These are phyloP conservation scores for Drymonia ruficornis DNA, from an alignment of 2,888 invertebrate genomes.

Conservation along the genomic window DNA sequence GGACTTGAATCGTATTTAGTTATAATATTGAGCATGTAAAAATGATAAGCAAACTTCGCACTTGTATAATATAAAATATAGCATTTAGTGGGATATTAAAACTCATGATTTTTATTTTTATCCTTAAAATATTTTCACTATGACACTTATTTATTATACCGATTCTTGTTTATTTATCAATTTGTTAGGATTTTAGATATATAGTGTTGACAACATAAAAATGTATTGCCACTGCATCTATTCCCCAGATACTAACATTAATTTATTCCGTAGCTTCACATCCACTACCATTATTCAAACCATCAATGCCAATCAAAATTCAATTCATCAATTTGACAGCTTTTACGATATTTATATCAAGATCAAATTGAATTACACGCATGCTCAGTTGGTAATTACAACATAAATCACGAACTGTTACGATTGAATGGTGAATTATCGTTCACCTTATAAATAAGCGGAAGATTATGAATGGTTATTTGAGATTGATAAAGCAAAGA, in stretches of 20 bases:
- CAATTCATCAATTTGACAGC: constrained; percentile 16
- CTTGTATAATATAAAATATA: constrained; percentile 45
- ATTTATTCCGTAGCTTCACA: neutral
- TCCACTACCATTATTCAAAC: neutral
- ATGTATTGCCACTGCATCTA: neutral
- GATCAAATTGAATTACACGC: constrained; percentile 26
- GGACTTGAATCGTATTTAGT: constrained; percentile 32
- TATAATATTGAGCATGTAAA: constrained; percentile 43
- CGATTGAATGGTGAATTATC: constrained; percentile 22
- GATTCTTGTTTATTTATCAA: too few relatives aligned
- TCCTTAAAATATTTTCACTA: neutral
- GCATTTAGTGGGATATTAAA: constrained; percentile 46
- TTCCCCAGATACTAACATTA: neutral
- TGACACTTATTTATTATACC: too few relatives aligned
- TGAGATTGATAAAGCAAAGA: constrained; percentile 24
- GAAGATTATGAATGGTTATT: neutral
- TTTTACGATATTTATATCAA: constrained; percentile 19
- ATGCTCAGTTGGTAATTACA: constrained; percentile 21
- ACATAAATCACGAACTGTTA: constrained; percentile 29
- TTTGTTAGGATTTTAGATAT: too few relatives aligned
- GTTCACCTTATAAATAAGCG: constrained; percentile 27
- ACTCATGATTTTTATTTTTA: constrained; percentile 24
- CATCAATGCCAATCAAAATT: constrained; percentile 6
- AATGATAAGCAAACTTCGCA: constrained; percentile 48
- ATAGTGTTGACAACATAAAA: too few relatives aligned